Base-by-base conservation (phyloP, 2,888 invertebrate species). In the Cephus rjabovi region DNA sequence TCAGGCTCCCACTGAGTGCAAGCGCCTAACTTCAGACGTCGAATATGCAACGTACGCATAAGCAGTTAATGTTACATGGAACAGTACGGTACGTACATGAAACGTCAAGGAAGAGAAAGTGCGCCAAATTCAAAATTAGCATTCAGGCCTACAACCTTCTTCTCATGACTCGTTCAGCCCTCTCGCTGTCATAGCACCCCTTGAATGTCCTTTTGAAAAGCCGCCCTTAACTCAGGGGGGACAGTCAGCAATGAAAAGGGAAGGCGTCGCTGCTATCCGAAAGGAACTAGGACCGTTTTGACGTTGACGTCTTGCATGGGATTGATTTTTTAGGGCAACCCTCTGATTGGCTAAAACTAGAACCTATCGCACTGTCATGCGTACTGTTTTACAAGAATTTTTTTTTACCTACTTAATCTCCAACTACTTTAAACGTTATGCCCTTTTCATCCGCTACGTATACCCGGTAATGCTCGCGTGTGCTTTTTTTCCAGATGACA, bases 111-210 rank as follows among this genome's bases (percentile, higher is more conserved):
- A 31, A 31, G 71, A 71, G 11, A 31, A 34, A 71, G 12, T 1
- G 71, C 31, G 12, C 12, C 15, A 12, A 31, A 71, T 33, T 33
- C 33, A 71, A 34, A 85, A 87, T 87, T 86, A 87, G 86, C 87
- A 87, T 87, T 87, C 87, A 86, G 83, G 87, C 82, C 81, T 0
- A 83, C 82, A 83, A 87, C 85, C 83, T 84, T 86, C 83, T 83
- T 84, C 81, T 78, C 82, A 79, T 82, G 79, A 79, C 78, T 74
- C 79, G 79, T 76, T 69, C 73, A 11, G 31, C 34, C 31, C 4
- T 33, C 71, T 71, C 12, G 6, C 31, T 31, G 33, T 11, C 23
- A 1, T 31, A 12, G 33, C 6, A 12, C 12, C 71, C 4, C 15
- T 71, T 33, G 1, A 71, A 33, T 31, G 33, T 11, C 1, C 31